Evolutionary conservation across 2,888 invertebrate genomes (phyloP), one percentile per base, ranked within the genome.

Genomic region (Drosophila meridiana): DNA sequence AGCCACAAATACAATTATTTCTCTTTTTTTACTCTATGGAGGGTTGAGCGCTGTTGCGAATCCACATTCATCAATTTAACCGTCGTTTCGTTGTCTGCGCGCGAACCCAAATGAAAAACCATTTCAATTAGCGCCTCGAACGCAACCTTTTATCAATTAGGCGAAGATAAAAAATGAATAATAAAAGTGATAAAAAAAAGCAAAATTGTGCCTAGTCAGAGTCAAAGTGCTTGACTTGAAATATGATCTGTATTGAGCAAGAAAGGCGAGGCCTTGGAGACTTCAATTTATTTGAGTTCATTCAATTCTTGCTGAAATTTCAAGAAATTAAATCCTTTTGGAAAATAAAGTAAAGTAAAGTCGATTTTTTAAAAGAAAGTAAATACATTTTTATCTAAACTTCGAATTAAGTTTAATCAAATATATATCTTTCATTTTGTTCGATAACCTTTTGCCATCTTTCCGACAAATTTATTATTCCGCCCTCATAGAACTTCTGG

Each of bases 101-200:
- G 11, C 52, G 34, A 52, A 38, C 42, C 68, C 11, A 14, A 52
- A 34, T 34, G 50, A n/a, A 53, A 66, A 53, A 64, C 67, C 69
- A 74, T 75, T 83, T 82, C 87, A 89, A 84, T 87, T 87, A 85
- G 68, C 71, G 67, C 42, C 55, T 30, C 62, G 61, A 59, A 53
- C 53, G 55, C 36, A 73, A 63, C 68, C 79, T 72, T 70, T 71
- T 76, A 79, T 83, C 69, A 89, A 89, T 89, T 83, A 86, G n/a
- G 43, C 36, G 30, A 11, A 26, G 9, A 38, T 3, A 7, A 50
- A 43, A 20, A 43, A n/a, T 32, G 30, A 34, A 28, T 43, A 20
- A 42, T 26, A 26, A 14, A 42, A 36, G 3, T 34, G 14, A 20
- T 20, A 47, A 32, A n/a, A 47, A 42, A 48, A 48, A 26, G n/a